These are phyloP conservation scores for Oryzaephilus surinamensis DNA, from an alignment of 1,140 invertebrate species.

Conservation along the genomic window DNA sequence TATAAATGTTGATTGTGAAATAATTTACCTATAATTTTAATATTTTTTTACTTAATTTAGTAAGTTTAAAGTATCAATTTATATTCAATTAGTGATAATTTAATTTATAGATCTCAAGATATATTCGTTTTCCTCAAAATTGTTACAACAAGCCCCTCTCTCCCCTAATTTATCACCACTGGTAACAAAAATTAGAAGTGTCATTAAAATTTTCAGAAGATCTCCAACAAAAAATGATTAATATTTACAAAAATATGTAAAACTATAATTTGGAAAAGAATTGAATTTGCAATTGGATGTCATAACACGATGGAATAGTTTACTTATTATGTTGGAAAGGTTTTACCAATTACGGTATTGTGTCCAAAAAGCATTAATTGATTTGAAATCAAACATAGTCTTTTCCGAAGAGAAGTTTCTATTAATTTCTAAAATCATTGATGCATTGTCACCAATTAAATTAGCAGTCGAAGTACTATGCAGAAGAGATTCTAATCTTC, in stretches of 20 bases:
- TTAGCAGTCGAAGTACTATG: conserved; percentile 8
- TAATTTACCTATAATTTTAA: no score
- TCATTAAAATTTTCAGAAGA: neutral
- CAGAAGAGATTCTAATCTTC: conserved; percentile 6
- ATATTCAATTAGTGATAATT: no score
- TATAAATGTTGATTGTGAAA: no score
- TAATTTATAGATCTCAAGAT: no score
- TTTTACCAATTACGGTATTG: conserved; percentile 11
- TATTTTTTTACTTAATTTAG: no score
- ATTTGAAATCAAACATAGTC: conserved; percentile 10
- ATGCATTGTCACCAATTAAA: conserved; percentile 3
- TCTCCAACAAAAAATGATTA: conserved; percentile 11
- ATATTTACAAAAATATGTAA: conserved; percentile 16
- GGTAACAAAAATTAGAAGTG: neutral
- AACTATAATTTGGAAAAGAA: conserved; percentile 12
- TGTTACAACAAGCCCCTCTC: no score
- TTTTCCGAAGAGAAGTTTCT: no score
- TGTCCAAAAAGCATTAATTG: conserved; percentile 15
- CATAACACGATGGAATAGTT: conserved; percentile 16
- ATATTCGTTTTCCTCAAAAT: no score
- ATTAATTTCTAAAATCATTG: conserved; percentile 5
- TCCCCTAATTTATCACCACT: no score
- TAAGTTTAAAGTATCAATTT: no score
- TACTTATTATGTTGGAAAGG: conserved; percentile 17
- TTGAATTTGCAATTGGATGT: conserved; percentile 10